Conservation (phyloP, 1,140 invertebrate species). For the Trissolcus basalis region DNA sequence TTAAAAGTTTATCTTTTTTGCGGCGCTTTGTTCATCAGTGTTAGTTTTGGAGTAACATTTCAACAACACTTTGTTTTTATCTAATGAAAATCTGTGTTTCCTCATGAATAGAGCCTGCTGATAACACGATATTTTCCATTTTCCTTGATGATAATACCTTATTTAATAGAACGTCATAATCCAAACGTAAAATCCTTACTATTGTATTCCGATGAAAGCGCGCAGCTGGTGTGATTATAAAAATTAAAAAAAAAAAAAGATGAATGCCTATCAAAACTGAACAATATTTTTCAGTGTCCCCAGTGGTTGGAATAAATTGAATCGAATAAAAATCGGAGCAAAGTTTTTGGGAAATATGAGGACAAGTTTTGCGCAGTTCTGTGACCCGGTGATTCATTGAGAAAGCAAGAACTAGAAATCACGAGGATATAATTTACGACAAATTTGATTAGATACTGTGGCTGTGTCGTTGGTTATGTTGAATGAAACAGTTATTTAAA, state of each 20-base stretch:
- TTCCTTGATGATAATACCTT: constrained; percentile 1
- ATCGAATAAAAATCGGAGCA: background rate
- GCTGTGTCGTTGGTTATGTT: constrained; percentile 5
- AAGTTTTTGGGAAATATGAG: background rate
- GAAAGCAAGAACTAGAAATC: constrained; percentile 1
- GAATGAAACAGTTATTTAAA: constrained; percentile 12
- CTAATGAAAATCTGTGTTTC: constrained; percentile 18
- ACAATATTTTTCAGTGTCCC: no score
- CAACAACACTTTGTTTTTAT: background rate
- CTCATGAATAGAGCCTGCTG: background rate
- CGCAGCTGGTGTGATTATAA: background rate
- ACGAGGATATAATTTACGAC: constrained; percentile 13
- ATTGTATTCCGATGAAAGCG: background rate
- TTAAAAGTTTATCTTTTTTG: no score
- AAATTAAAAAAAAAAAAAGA: background rate
- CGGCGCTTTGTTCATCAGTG: no score
- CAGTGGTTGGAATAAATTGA: no score
- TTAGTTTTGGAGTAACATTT: no score
- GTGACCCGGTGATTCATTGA: background rate
- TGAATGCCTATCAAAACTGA: background rate
- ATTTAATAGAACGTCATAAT: constrained; percentile 7
- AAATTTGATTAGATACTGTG: constrained; percentile 19
- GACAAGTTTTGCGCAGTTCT: background rate
- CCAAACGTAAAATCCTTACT: constrained; percentile 9
- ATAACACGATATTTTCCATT: constrained; percentile 8